phyloP scores from a whole-genome alignment of 1,140 invertebrate species.

The Ostrea edulis region DNA sequence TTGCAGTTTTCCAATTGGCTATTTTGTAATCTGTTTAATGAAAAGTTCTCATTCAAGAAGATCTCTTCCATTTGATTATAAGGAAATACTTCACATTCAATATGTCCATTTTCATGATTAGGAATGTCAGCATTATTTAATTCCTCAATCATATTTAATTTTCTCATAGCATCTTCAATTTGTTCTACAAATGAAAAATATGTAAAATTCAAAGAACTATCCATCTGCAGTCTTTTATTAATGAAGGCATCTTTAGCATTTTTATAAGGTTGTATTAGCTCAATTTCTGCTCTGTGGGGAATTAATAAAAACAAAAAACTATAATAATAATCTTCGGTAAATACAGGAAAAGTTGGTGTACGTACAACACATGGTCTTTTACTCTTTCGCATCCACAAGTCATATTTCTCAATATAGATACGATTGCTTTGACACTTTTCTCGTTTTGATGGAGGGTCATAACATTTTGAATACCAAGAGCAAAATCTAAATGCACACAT shows the following conservation, averaged over 20 bases:
- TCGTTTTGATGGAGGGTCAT: neutral
- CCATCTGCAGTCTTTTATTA: constrained; percentile 42
- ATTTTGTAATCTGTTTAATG: no score
- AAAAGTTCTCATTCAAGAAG: no score
- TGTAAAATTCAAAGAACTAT: constrained; percentile 43
- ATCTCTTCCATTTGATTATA: neutral
- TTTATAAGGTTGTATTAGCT: constrained; percentile 31
- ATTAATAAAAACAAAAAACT: constrained; percentile 54
- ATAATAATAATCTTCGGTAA: constrained; percentile 61
- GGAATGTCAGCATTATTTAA: neutral
- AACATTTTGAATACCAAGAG: constrained; percentile 51
- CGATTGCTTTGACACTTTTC: constrained; percentile 4
- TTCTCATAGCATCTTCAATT: constrained; percentile 51
- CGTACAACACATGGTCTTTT: constrained; percentile 47
- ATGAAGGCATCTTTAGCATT: constrained; percentile 50
- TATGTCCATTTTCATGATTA: constrained; percentile 36
- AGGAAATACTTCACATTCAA: neutral
- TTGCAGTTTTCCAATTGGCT: no score
- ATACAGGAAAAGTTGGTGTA: constrained; percentile 51
- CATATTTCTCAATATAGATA: constrained; percentile 41
- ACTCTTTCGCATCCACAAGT: constrained; percentile 47
- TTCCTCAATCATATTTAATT: no score
- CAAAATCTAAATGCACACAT: constrained; percentile 47
- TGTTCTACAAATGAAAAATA: constrained; percentile 46
- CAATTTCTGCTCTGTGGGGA: constrained; percentile 51